Evolutionary conservation across 2,113 vertebrate genomes (phyloP).

Genomic region (Macaca mulatta): DNA sequence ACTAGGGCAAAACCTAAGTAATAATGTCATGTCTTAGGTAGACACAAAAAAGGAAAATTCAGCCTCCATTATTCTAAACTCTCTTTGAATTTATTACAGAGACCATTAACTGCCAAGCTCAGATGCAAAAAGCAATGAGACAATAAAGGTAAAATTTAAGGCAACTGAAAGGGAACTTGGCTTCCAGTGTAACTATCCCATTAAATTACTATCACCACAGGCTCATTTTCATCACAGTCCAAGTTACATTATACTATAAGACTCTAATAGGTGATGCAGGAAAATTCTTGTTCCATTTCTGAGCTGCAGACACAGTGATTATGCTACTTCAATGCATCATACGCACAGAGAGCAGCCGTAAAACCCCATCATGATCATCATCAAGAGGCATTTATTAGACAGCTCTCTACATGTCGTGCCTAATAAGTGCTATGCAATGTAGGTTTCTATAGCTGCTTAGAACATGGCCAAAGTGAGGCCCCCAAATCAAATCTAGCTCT

Average conservation of each 20-base stretch:
- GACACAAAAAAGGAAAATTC: conserved; percentile 70
- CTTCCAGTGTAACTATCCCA: conserved; percentile 69
- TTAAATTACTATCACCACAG: conserved; percentile 79
- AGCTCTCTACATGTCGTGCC: neutral
- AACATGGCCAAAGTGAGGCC: neutral
- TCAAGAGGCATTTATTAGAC: neutral
- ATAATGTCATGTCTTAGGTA: conserved; percentile 55
- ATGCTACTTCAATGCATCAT: neutral
- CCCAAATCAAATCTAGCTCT: conserved; percentile 2
- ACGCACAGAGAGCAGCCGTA: neutral
- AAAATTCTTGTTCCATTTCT: conserved; percentile 47
- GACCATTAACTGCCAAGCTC: conserved; percentile 78
- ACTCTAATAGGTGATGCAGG: conserved; percentile 51
- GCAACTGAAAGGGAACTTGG: conserved; percentile 68
- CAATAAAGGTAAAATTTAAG: conserved; percentile 79
- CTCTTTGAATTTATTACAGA: conserved; percentile 78
- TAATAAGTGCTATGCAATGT: neutral
- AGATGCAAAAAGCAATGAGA: conserved; percentile 81
- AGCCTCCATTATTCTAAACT: conserved; percentile 68
- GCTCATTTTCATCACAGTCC: conserved; percentile 67
- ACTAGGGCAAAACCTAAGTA: conserved; percentile 56
- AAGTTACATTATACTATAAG: conserved; percentile 67
- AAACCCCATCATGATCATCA: neutral
- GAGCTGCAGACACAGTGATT: conserved; percentile 8
- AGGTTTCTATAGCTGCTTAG: neutral